Evolutionary conservation across 2,113 vertebrate genomes (phyloP).

Genomic region (Cyanoramphus novaezelandiae): DNA sequence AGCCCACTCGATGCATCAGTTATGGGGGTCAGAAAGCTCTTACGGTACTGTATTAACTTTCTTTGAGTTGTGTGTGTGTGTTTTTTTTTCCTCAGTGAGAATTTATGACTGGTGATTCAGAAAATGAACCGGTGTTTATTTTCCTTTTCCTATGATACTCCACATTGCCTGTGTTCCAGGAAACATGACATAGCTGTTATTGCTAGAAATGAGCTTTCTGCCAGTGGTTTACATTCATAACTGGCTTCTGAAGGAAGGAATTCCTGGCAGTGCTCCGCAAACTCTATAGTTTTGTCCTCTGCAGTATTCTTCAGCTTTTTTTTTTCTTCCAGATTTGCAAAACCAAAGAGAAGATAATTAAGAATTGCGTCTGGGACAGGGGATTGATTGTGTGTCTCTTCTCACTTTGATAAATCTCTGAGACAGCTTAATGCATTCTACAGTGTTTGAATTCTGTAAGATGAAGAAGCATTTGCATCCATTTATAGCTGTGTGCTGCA

Average conservation of each 20-base stretch:
- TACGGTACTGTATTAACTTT: background rate
- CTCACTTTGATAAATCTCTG: background rate
- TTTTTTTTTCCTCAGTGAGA: background rate
- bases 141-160: constrained; percentile 50
- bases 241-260: constrained; percentile 19
- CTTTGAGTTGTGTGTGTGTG: background rate
- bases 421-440: rapidly evolving
- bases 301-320: background rate
- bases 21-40: background rate
- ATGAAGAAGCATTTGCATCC: background rate
- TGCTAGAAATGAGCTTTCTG: constrained; percentile 33
- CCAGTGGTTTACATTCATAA: constrained; percentile 17
- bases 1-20: background rate
- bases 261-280: constrained; percentile 24
- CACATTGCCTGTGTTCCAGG: constrained; percentile 48
- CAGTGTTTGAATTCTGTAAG: background rate
- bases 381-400: background rate
- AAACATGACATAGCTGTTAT: constrained; percentile 50
- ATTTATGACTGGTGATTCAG: constrained; percentile 50
- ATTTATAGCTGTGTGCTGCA: background rate
- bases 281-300: background rate
- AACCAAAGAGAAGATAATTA: background rate
- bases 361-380: background rate
- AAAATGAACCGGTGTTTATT: constrained; percentile 25
- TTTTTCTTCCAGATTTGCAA: background rate